A percentile compares a stretch with the other conserved stretches of the same genome.
Evolutionary conservation across 1,140 invertebrate species (phyloP).

Genomic region (Spodoptera litura): DNA sequence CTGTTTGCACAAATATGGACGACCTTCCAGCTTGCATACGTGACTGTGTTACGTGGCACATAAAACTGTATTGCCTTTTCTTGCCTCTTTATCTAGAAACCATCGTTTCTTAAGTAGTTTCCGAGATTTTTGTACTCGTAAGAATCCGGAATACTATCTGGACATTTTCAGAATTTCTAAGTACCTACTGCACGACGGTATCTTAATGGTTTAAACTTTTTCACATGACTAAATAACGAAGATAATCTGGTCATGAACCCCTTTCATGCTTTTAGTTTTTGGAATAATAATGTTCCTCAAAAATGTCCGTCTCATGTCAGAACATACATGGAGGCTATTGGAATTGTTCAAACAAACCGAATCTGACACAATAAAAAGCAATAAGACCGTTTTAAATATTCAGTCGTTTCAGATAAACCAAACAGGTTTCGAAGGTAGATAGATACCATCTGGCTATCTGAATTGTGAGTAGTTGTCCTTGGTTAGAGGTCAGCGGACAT

Average conservation of each 20-base stretch:
- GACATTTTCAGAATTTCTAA: background rate
- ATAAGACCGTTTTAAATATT: background rate
- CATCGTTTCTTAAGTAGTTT: conserved; percentile 35
- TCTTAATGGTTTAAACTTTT: conserved; percentile 14
- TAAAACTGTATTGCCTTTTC: conserved; percentile 54
- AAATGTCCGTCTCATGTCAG: no score
- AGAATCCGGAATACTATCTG: conserved; percentile 14
- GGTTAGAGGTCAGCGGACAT: conserved; percentile 41
- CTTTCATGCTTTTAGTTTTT: no score
- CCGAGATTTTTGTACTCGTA: conserved; percentile 13
- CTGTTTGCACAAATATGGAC: conserved; percentile 81
- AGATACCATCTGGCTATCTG: conserved; percentile 26
- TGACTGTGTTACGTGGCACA: conserved; percentile 60
- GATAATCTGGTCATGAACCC: background rate
- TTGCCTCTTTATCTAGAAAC: conserved; percentile 49
- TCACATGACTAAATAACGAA: conserved; percentile 5
- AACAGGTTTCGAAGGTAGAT: conserved; percentile 21
- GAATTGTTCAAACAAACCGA: background rate
- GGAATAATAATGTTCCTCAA: no score
- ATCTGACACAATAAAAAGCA: background rate
- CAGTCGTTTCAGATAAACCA: conserved; percentile 35
- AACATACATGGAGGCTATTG: no score
- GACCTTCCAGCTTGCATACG: conserved; percentile 65
- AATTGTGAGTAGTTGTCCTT: conserved; percentile 50
- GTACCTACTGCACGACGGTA: background rate